These are phyloP conservation scores for Campylomormyrus tamandua DNA, from an alignment of 2,113 vertebrate species.

Conservation along the genomic window DNA sequence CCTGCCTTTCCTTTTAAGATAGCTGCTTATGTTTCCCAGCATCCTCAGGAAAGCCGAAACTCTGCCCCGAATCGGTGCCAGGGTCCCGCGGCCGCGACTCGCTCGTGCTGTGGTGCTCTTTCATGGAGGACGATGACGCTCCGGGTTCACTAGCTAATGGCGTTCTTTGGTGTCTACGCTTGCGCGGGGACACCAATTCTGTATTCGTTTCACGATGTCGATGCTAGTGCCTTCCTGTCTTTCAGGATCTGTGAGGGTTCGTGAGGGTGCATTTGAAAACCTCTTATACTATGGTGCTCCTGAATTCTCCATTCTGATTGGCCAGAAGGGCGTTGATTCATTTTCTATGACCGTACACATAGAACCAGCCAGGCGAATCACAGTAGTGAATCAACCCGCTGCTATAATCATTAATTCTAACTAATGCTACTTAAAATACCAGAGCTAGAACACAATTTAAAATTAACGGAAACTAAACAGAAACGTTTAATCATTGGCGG, in stretches of 20 bases:
- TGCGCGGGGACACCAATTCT: neutral
- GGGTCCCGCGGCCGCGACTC: neutral
- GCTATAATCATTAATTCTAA: neutral
- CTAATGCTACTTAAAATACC: neutral
- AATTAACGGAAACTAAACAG: neutral
- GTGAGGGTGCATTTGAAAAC: neutral
- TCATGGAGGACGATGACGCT: neutral
- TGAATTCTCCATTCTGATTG: neutral
- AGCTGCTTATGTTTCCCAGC: neutral
- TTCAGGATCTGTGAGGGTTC: neutral
- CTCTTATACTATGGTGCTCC: neutral
- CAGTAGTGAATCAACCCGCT: neutral
- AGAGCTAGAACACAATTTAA: neutral
- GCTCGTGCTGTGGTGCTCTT: neutral
- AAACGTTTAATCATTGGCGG: neutral
- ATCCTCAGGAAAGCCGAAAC: neutral
- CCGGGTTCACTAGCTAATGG: neutral
- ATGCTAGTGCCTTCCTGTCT: neutral
- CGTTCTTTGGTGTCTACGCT: neutral
- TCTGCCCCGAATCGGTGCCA: neutral
- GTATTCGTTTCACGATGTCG: neutral
- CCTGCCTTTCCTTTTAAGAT: neutral
- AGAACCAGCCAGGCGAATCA: neutral
- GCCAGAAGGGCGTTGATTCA: neutral
- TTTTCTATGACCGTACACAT: neutral